phyloP scores from a whole-genome alignment of 2,113 vertebrate genomes.

The Petromus typicus region DNA sequence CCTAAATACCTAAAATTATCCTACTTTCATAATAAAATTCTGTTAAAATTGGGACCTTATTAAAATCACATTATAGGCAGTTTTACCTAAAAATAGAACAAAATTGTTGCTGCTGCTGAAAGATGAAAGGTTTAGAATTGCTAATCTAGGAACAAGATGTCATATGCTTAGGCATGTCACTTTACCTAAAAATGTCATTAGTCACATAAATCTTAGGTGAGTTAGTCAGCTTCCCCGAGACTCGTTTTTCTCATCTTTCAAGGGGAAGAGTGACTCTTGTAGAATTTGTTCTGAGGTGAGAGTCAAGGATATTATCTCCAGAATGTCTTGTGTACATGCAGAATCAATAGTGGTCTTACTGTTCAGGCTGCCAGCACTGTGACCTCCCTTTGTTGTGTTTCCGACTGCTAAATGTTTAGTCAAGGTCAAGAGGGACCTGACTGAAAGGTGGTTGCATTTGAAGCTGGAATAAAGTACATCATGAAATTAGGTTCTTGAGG shows the following conservation, averaged over 20 bases:
- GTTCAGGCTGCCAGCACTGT: neutral
- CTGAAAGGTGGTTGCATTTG: neutral
- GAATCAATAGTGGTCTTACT: neutral
- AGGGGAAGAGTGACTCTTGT: neutral
- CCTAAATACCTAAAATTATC: conserved; percentile 6
- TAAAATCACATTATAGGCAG: conserved; percentile 1
- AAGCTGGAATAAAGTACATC: neutral
- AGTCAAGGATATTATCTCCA: neutral
- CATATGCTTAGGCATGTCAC: conserved; percentile 11
- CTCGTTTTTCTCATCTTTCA: conserved; percentile 25
- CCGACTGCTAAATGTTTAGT: neutral
- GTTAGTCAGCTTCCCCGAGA: neutral
- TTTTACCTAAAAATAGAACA: conserved; percentile 1
- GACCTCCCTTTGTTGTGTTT: neutral
- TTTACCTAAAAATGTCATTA: neutral
- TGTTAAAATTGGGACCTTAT: neutral
- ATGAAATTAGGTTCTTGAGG: neutral
- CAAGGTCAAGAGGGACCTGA: neutral
- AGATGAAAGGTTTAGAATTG: neutral
- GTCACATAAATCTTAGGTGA: neutral
- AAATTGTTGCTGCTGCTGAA: neutral
- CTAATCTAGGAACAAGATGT: conserved; percentile 11
- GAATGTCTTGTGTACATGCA: neutral
- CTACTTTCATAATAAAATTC: neutral
- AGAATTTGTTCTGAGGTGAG: conserved; percentile 1